A percentile compares a stretch with the other conserved stretches of the same genome.
Evolutionary conservation across 2,888 invertebrate genomes (phyloP).

Genomic region (Acleris emargana): DNA sequence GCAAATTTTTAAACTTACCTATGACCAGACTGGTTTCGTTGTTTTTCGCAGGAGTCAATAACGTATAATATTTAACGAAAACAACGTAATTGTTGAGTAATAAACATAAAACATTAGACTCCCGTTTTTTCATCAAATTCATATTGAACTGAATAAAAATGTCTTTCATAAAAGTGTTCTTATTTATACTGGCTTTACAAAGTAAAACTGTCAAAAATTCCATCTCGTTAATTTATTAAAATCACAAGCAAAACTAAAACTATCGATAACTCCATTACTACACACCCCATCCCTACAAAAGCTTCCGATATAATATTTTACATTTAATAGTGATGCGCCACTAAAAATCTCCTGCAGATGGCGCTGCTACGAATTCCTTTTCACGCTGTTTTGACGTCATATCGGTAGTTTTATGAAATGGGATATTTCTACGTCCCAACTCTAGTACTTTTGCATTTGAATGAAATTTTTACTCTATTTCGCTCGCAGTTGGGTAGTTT

Average conservation of each 20-base stretch:
- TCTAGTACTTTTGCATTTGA: not conserved
- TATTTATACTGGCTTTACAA: too few species aligned
- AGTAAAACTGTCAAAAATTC: too few species aligned
- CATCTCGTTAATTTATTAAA: not conserved
- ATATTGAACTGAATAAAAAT: too few species aligned
- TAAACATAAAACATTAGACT: too few species aligned
- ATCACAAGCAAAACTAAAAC: constrained; percentile 5
- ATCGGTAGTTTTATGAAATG: constrained; percentile 11
- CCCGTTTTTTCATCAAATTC: too few species aligned
- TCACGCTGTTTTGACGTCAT: constrained; percentile 21
- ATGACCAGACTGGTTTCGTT: too few species aligned
- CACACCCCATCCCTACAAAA: constrained; percentile 49
- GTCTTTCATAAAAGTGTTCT: too few species aligned
- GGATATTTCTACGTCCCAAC: not conserved
- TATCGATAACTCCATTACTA: constrained; percentile 27
- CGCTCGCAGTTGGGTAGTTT: not conserved
- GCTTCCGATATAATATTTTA: constrained; percentile 74
- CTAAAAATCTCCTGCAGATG: constrained; percentile 66
- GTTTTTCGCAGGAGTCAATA: too few species aligned
- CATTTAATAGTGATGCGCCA: constrained; percentile 73
- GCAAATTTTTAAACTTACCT: too few species aligned
- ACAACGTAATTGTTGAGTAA: too few species aligned
- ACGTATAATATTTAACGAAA: too few species aligned
- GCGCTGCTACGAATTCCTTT: constrained; percentile 45
- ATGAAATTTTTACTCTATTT: not conserved